Evolutionary conservation across 2,113 vertebrate species (phyloP).

Genomic region (Gymnogyps californianus): DNA sequence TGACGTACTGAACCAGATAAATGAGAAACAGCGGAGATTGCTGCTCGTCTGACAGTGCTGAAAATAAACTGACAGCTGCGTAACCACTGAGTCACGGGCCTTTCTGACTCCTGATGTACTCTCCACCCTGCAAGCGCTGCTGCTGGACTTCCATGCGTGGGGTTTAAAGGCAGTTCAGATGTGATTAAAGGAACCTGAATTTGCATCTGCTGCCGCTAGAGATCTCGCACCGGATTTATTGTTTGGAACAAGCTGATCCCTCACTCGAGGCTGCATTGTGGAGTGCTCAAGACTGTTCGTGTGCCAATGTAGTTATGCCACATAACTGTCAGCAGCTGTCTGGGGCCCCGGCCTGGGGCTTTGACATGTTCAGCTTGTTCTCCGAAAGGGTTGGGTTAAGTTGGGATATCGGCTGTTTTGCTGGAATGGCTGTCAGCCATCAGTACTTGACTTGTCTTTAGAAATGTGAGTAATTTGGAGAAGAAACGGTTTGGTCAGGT

Average conservation of each 20-base stretch:
- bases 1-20: constrained; percentile 85
- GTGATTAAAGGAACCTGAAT: constrained; percentile 27
- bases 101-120: constrained; percentile 31
- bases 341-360: background rate
- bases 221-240: background rate
- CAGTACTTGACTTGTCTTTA: background rate
- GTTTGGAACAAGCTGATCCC: constrained; percentile 19
- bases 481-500: constrained; percentile 21
- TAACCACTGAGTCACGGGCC: constrained; percentile 37
- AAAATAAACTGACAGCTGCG: constrained; percentile 64
- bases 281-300: background rate
- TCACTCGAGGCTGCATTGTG: background rate
- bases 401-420: background rate
- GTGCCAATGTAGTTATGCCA: background rate
- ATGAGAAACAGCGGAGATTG: constrained; percentile 78
- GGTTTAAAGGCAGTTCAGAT: constrained; percentile 20
- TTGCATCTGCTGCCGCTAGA: constrained; percentile 23
- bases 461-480: constrained; percentile 31
- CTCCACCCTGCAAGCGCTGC: constrained; percentile 21
- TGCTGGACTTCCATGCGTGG: background rate
- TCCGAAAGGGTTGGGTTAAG: background rate
- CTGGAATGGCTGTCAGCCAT: background rate
- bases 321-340: background rate
- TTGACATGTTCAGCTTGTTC: background rate
- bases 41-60: constrained; percentile 75